These are phyloP conservation scores for Corythoichthys intestinalis DNA, from an alignment of 2,113 vertebrate genomes.

Conservation along the genomic window DNA sequence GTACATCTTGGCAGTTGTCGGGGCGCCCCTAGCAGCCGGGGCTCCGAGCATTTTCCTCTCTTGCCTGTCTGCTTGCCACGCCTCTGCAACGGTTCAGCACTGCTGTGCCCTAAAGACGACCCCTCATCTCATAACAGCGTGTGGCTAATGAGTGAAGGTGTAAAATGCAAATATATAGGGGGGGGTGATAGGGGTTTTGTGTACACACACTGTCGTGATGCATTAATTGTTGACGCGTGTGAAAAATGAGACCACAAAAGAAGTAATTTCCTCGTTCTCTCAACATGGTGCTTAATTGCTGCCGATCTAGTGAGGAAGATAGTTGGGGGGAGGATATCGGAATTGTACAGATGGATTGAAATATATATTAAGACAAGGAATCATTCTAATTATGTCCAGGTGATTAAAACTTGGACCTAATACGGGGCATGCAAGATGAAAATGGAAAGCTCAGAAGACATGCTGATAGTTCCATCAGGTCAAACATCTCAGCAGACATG, in stretches of 20 bases:
- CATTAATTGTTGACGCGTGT: conserved; percentile 58
- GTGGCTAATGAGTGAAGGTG: conserved; percentile 29
- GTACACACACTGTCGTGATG: conserved; percentile 21
- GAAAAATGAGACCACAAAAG: conserved; percentile 67
- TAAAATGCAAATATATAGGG: conserved; percentile 29
- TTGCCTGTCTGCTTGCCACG: background rate
- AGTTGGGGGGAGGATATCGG: conserved; percentile 25
- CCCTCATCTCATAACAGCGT: conserved; percentile 4
- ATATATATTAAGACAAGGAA: conserved; percentile 68
- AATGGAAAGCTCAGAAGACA: background rate
- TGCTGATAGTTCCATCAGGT: background rate
- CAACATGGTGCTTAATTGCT: conserved; percentile 59
- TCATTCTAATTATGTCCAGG: conserved; percentile 69
- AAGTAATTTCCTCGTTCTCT: conserved; percentile 66
- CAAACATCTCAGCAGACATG: background rate
- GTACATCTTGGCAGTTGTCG: too few species aligned
- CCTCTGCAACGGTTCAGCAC: too few species aligned
- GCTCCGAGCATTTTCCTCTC: background rate
- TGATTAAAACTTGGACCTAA: conserved; percentile 67
- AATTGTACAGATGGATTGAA: conserved; percentile 70
- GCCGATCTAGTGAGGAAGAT: conserved; percentile 32
- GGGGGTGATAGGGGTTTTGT: background rate
- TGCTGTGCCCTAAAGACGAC: background rate
- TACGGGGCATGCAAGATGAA: conserved; percentile 34
- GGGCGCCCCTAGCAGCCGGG: too few species aligned